phyloP scores from a whole-genome alignment of 2,113 vertebrate genomes.

The Hyaena hyaena region DNA sequence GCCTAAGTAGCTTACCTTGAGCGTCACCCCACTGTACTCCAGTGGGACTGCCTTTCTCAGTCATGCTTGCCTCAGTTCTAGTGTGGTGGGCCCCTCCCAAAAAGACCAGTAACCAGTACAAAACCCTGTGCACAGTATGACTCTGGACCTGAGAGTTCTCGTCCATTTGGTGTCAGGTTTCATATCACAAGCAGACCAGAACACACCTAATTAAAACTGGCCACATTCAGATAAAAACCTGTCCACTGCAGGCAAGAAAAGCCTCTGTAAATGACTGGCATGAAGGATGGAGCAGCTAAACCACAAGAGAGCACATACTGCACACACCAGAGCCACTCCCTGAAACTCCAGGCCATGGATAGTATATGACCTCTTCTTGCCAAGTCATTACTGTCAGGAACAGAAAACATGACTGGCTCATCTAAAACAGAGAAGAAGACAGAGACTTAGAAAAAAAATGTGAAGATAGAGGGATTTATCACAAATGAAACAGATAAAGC shows the following conservation, averaged over 20 bases:
- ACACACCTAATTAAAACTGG: not conserved
- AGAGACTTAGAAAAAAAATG: not conserved
- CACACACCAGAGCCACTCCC: not conserved
- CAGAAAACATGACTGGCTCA: not conserved
- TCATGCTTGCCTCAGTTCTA: not conserved
- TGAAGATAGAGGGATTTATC: not conserved
- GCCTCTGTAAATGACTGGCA: not conserved
- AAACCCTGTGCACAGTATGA: not conserved
- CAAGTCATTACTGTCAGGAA: not conserved
- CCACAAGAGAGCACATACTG: not conserved
- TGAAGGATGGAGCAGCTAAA: not conserved
- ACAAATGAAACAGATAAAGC: not conserved
- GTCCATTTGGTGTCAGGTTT: not conserved
- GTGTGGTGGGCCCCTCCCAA: not conserved
- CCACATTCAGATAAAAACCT: not conserved
- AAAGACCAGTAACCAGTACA: not conserved
- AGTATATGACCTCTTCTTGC: not conserved
- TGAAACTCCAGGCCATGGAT: not conserved
- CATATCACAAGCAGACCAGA: not conserved
- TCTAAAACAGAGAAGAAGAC: not conserved
- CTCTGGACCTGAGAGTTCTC: not conserved
- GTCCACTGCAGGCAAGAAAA: not conserved
- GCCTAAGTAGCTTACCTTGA: not conserved
- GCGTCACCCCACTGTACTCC: not conserved
- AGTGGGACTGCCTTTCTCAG: not conserved